Percentiles rank a stretch among this genome's conserved stretches.
Conservation (phyloP, 2,113 vertebrate genomes). For the Tragelaphus scriptus region DNA sequence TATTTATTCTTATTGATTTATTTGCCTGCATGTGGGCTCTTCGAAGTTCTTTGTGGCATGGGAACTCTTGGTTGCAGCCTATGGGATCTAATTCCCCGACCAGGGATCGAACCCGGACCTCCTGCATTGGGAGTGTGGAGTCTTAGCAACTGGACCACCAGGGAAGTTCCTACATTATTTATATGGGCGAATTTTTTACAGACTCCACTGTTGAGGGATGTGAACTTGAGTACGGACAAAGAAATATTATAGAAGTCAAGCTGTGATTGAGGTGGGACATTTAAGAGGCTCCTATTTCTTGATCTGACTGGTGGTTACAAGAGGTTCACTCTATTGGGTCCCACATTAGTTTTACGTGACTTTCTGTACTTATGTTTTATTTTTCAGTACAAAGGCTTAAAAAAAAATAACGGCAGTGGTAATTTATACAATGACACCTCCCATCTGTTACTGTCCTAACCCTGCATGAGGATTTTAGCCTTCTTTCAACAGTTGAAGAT, state of each 20-base stretch:
- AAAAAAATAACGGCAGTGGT: neutral
- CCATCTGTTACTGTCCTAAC: neutral
- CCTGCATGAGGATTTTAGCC: neutral
- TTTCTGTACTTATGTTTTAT: neutral
- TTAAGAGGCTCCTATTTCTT: neutral
- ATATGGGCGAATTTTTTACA: neutral
- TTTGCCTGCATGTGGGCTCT: neutral
- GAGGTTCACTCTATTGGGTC: neutral
- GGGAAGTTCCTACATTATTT: neutral
- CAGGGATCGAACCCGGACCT: neutral
- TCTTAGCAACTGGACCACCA: neutral
- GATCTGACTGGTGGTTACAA: neutral
- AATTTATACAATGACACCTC: neutral
- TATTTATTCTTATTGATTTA: neutral
- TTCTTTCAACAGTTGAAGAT: slow-evolving; percentile 25
- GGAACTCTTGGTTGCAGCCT: neutral
- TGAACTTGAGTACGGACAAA: neutral
- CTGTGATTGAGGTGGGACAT: neutral
- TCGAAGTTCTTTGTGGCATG: neutral
- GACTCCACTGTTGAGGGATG: neutral
- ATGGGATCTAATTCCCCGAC: neutral
- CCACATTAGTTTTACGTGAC: neutral
- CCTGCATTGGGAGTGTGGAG: neutral
- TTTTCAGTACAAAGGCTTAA: neutral
- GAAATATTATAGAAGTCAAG: neutral